These are phyloP conservation scores for Neoaliturus tenellus DNA, from an alignment of 2,888 invertebrate species.

Conservation along the genomic window DNA sequence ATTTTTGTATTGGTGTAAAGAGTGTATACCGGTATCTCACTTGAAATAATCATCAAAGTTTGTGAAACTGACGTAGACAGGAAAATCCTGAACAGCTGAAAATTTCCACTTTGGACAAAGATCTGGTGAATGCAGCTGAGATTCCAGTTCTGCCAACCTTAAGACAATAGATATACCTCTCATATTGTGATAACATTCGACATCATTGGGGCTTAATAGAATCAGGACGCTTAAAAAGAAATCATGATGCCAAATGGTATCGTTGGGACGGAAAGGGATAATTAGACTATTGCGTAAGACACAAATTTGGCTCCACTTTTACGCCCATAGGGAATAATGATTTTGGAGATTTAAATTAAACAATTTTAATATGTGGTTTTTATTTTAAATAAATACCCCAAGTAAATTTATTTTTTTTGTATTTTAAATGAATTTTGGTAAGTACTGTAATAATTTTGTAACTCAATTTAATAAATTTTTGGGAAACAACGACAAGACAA, in stretches of 20 bases:
- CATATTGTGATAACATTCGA: not conserved
- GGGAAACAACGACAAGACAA: too few relatives aligned
- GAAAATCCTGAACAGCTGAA: not conserved
- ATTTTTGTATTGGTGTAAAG: slow-evolving; percentile 15
- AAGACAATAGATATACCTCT: not conserved
- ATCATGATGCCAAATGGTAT: not conserved
- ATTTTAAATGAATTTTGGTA: not conserved
- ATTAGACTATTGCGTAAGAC: too few relatives aligned
- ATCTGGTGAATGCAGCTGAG: not conserved
- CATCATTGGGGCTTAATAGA: not conserved
- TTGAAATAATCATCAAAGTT: slow-evolving; percentile 23
- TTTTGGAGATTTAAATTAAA: not conserved
- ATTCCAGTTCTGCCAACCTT: not conserved
- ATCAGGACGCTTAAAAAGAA: not conserved
- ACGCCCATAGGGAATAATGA: not conserved
- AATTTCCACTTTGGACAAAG: not conserved
- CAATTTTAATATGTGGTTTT: not conserved
- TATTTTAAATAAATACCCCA: not conserved
- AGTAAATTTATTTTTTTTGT: not conserved
- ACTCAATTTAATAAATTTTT: too few relatives aligned
- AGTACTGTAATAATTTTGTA: too few relatives aligned
- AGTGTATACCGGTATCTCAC: not conserved
- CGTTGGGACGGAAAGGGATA: slow-evolving; percentile 15
- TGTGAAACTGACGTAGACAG: not conserved
- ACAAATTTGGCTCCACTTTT: too few relatives aligned